A percentile compares a stretch with the other conserved stretches of the same genome.
phyloP scores from a whole-genome alignment of 2,113 vertebrate species.

The Nannobrachium achirus region DNA sequence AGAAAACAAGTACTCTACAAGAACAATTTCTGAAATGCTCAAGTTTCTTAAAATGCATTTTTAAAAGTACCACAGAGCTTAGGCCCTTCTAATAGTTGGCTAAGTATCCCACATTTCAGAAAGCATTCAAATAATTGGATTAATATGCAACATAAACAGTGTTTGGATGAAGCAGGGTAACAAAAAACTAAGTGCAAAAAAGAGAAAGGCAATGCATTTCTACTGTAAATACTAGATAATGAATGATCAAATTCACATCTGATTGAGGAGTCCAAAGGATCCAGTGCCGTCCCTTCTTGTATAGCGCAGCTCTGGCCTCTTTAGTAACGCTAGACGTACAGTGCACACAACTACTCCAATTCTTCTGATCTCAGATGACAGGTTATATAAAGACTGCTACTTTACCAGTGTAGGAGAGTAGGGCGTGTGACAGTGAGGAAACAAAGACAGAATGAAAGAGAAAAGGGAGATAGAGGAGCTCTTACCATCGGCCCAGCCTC shows the following conservation, averaged over 20 bases:
- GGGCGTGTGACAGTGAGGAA: not conserved
- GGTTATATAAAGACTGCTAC: conserved; percentile 12
- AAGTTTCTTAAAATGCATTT: not conserved
- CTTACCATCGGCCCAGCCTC: conserved; percentile 82
- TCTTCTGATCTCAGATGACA: conserved; percentile 8
- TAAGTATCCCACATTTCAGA: conserved; percentile 65
- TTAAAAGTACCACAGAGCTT: not conserved
- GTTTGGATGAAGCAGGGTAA: conserved; percentile 40
- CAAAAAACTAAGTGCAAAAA: conserved; percentile 44
- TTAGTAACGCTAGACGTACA: conserved; percentile 23
- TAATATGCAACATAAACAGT: conserved; percentile 24
- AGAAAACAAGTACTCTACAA: conserved; percentile 41
- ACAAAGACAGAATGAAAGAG: conserved; percentile 1
- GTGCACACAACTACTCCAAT: conserved; percentile 9
- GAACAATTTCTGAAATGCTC: conserved; percentile 76
- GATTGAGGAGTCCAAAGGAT: conserved; percentile 22
- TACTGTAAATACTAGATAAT: conserved; percentile 22
- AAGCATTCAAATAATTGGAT: conserved; percentile 48
- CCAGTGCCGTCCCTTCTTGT: conserved; percentile 13
- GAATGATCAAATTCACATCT: conserved; percentile 21
- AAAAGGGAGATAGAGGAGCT: conserved; percentile 18
- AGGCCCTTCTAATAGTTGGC: not conserved
- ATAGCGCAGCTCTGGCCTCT: conserved; percentile 3
- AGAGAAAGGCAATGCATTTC: conserved; percentile 44
- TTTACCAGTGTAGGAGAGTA: conserved; percentile 23